Evolutionary conservation across 2,888 invertebrate species (phyloP).

Genomic region (Itoplectis maculator): DNA sequence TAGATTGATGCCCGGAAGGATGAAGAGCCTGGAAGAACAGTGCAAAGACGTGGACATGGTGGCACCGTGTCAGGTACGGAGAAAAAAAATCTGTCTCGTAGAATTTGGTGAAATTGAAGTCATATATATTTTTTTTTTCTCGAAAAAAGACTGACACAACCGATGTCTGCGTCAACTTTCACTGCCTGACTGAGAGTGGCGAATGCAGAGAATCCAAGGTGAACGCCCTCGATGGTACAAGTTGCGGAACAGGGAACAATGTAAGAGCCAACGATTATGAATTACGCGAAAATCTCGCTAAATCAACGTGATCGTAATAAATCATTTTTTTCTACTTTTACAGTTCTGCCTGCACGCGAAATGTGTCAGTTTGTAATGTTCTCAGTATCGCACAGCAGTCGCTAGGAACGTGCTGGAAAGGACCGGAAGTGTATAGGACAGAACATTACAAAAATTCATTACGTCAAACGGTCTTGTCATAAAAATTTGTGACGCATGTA

Average conservation of each 20-base stretch:
- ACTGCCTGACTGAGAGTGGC: not conserved
- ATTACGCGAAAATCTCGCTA: not conserved
- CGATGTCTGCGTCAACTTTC: slow-evolving; percentile 25
- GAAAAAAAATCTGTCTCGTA: no score
- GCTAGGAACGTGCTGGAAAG: no score
- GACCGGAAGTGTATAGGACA: no score
- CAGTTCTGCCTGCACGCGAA: slow-evolving; percentile 36
- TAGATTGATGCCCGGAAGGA: slow-evolving; percentile 44
- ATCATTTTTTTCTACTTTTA: not conserved
- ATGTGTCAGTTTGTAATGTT: slow-evolving; percentile 20
- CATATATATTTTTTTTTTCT: no score
- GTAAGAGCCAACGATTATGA: no score
- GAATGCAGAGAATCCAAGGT: not conserved
- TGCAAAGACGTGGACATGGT: not conserved
- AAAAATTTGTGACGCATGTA: no score
- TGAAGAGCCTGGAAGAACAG: slow-evolving; percentile 25
- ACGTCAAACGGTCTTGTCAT: no score
- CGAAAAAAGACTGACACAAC: not conserved
- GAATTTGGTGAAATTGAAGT: not conserved
- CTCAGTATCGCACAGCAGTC: no score
- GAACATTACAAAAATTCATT: no score
- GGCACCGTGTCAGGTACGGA: not conserved
- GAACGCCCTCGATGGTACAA: slow-evolving; percentile 42
- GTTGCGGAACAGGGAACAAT: slow-evolving; percentile 26
- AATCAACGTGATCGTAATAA: not conserved